Evolutionary conservation across 2,113 vertebrate species (phyloP), one percentile per base, ranked within the genome.

Genomic region (Campylomormyrus numenius): DNA sequence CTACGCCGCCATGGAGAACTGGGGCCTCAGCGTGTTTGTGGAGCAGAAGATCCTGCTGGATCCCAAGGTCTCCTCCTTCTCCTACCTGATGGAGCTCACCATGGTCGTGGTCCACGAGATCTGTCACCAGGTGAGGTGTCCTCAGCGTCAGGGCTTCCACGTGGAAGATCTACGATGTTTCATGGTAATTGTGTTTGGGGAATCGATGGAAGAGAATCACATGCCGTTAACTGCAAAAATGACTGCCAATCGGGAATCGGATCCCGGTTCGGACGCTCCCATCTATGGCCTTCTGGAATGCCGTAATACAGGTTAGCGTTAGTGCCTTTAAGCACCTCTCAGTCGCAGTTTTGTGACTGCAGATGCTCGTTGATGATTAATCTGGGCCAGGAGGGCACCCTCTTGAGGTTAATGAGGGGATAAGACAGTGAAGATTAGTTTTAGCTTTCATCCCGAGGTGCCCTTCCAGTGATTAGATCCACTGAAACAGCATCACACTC

Each of bases 1-100:
- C 0, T 98, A 97, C 88, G 96, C 97, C 92, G 97, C 97, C 89
- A 98, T 98, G 97, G 97, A 98, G 94, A 98, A 98, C 94, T 98
- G 97, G 97, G 97, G 97, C 92, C 95, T 97, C 92, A 97, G 96
- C 93, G 96, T 98, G 92, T 98, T 98, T 91, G 97, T 98, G 94
- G 97, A 98, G 90, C 97, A 97, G 94, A 97, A 96, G 94, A 96
- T 98, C 94, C 94, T 97, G 62, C 96, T 98, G 94, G 97, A 98
- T 94, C 96, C 97, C 90, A 97, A 96, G 91, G 95, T 97, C 92
- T 97, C 97, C 90, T 97, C 97, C 92, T 96, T 97, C 95, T 96
- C 96, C 89, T 97, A 97, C 93, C 95, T 97, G 90, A 96, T 97
- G 96, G 97, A 98, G 94, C 96, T 97, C 94, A 98, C 97, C 91